phyloP scores from a whole-genome alignment of 2,113 vertebrate species.

The Dasyurus viverrinus region DNA sequence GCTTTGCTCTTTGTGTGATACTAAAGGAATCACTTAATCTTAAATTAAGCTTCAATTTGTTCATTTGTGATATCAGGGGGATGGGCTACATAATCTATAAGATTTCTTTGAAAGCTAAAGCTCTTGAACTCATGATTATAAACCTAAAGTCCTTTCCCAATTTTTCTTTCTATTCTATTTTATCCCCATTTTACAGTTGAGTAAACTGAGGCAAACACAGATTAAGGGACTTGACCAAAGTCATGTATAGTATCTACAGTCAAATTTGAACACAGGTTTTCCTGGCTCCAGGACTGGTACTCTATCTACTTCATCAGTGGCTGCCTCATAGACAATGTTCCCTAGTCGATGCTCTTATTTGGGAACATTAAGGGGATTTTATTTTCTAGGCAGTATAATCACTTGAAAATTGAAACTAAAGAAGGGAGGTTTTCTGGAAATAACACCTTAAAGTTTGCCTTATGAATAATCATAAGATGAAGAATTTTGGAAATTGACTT shows the following conservation, averaged over 20 bases:
- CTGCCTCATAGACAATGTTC: background rate
- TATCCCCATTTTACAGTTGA: background rate
- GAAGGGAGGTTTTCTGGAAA: too few species aligned
- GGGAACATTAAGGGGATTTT: background rate
- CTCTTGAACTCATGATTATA: background rate
- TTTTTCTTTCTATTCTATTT: background rate
- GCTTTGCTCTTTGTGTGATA: background rate
- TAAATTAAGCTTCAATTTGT: background rate
- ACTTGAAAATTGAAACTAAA: too few species aligned
- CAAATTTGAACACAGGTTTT: background rate
- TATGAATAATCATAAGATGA: too few species aligned
- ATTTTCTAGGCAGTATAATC: background rate
- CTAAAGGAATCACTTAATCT: background rate
- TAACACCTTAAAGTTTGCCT: too few species aligned
- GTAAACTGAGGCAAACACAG: background rate
- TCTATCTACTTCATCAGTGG: background rate
- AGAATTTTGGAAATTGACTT: too few species aligned
- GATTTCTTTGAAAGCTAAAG: background rate
- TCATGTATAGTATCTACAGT: background rate
- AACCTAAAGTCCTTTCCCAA: background rate
- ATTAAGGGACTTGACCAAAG: background rate
- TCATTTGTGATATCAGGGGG: background rate
- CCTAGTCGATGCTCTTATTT: background rate
- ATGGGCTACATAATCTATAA: background rate
- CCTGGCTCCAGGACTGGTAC: background rate